Base-by-base conservation (phyloP, 2,888 invertebrate species). In the Beris morrisii region DNA sequence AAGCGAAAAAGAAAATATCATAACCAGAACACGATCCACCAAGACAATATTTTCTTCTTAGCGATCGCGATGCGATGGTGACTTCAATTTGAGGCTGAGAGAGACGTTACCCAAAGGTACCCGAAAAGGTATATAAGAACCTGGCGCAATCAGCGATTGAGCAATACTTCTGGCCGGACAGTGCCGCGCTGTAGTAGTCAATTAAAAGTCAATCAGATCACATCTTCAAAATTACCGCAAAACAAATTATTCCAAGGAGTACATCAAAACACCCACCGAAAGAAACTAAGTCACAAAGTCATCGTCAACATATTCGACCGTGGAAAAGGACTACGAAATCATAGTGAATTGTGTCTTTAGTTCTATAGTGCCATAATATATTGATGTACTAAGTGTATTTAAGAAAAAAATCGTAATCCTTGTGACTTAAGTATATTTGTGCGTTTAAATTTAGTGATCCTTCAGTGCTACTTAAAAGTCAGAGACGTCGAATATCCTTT, bases 51-150 rank as follows among this genome's bases (percentile, higher is more conserved):
- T 38, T 22, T 38, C 38, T 38, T 38, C 38, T 38, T 38, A 38
- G 7, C 38, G 38, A 38, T 38, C 38, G 38, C 38, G 38, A 38
- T 38, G 38, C 38, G 38, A 38, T 9, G 38, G 38, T 38, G 38
- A 38, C 38, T 38, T 38, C 7, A 38, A 38, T 38, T 38, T 38
- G 32, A 59, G 48, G 48, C 32, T 13, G 7, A 5, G 31, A 50
- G 59, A 59, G 59, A 59, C 48, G 56, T 30, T 31, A 31, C 50
- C 59, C 59, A 50, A 59, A 59, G 61, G 15, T 53, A 44, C n/a
- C 44, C 69, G 69, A 69, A 72, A 79, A 73, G 75, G 78, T 78
- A 79, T 79, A 79, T 75, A 79, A 79, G 78, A 79, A 79, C 76
- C 78, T 73, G 73, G 71, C 74, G 71, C 73, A 73, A 73, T 73